phyloP scores from a whole-genome alignment of 2,797 vertebrate species.

The Acrocephalus scirpaceus region DNA sequence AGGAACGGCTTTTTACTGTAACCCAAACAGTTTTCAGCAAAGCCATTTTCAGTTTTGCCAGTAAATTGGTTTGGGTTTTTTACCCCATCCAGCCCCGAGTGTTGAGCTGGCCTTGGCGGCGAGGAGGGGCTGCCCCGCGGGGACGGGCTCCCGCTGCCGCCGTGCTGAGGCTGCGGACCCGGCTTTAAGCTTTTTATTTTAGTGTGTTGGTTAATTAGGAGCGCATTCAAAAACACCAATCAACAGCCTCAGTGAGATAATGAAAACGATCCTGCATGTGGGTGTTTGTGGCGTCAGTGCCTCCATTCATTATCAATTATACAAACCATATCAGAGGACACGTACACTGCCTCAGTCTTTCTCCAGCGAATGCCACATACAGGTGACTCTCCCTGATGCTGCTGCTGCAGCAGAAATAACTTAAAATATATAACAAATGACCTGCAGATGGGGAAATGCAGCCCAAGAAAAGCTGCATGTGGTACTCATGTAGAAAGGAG shows the following conservation, averaged over 20 bases:
- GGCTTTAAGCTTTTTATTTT: background rate
- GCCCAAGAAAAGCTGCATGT: background rate
- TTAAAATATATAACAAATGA: background rate
- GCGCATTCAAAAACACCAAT: background rate
- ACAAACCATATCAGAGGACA: rapidly evolving
- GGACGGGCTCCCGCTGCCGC: rapidly evolving
- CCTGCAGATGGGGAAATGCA: background rate
- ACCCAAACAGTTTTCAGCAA: slow-evolving; percentile 32
- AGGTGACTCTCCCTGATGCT: background rate
- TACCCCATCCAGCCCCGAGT: rapidly evolving
- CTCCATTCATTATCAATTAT: background rate
- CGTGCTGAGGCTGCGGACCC: rapidly evolving
- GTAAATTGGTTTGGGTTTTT: background rate
- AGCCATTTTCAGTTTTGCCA: background rate
- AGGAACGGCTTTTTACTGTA: background rate
- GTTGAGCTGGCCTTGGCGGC: rapidly evolving
- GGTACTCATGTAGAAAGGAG: background rate
- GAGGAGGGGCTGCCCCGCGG: background rate
- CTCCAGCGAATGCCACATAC: background rate
- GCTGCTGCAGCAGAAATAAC: background rate
- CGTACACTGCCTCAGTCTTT: rapidly evolving
- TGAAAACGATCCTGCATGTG: background rate
- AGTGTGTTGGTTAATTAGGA: background rate
- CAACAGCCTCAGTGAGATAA: background rate
- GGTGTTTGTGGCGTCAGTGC: background rate